Evolutionary conservation across 2,888 invertebrate genomes (phyloP), one percentile per base, ranked within the genome.

Genomic region (Andrena minutula): DNA sequence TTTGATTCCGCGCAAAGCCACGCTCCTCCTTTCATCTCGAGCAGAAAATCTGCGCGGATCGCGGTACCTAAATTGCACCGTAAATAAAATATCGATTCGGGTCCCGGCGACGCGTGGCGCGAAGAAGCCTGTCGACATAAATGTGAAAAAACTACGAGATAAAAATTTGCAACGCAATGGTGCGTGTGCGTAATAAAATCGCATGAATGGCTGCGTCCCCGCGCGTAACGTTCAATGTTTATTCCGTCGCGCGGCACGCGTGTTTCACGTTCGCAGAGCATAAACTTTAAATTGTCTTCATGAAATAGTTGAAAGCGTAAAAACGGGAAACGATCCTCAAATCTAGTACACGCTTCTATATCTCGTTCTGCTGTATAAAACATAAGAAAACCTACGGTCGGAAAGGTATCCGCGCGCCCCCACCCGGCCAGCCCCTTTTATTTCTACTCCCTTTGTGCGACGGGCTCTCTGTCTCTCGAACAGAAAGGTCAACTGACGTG

Each of bases 11-110:
- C 3, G 23, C 49, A 16, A 41, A 47, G 58, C 41, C 26, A 20
- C 35, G n/a, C n/a, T n/a, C 16, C 6, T 30, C 26, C 35, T 32
- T 64, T 58, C 12, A 56, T 58, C 53, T 26, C 47, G 26, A n/a
- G 26, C 8, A 8, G 8, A 47, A 16, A 26, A 47, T 47, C 26
- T 8, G 26, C 47, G n/a, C 8, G 47, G 35, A 26, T 26, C 28
- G 47, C 23, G 26, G 30, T 53, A 32, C n/a, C 26, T 20, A 41
- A 47, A 64, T 51, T 28, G 6, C 51, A 58, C 6, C 35, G 51
- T 70, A 51, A 63, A 68, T 64, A 58, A 79, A 65, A 68, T 75
- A 79, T 79, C 26, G 63, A 75, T 69, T 28, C 23, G 26, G 10
- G 53, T 35, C 30, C 66, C 26, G 32, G 32, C 53, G 56, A 63